Conservation (phyloP, 2,113 vertebrate genomes). For the Phylloscopus trochilus region DNA sequence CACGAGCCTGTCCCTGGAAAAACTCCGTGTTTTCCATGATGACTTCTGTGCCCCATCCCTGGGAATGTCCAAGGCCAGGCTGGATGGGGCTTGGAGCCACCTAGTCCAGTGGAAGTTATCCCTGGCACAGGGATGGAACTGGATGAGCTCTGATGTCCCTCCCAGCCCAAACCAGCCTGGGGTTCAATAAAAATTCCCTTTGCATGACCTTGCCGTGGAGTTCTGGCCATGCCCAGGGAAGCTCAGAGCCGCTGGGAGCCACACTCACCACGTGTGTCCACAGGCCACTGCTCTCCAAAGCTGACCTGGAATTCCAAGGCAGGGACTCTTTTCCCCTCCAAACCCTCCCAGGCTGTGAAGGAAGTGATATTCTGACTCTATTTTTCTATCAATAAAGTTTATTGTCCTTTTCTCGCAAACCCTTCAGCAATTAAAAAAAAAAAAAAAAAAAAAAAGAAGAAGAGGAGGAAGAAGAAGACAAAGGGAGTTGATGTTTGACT, state of each 20-base stretch:
- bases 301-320: background rate
- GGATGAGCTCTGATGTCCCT: background rate
- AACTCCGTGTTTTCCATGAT: background rate
- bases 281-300: background rate
- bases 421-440: slow-evolving; percentile 51
- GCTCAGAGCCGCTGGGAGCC: background rate
- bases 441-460: background rate
- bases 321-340: background rate
- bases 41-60: background rate
- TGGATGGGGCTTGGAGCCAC: background rate
- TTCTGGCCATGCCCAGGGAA: background rate
- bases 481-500: slow-evolving; percentile 72
- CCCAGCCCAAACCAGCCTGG: background rate
- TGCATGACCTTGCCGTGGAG: background rate
- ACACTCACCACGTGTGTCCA: accelerated
- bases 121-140: background rate
- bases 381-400: slow-evolving; percentile 41
- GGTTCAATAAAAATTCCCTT: background rate
- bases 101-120: background rate
- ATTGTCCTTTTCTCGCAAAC: slow-evolving; percentile 24
- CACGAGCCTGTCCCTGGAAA: background rate
- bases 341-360: background rate
- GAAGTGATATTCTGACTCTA: background rate
- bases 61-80: background rate
- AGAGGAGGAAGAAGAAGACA: slow-evolving; percentile 57